These are phyloP conservation scores for Neria commutata DNA, from an alignment of 2,888 invertebrate species.

Conservation along the genomic window DNA sequence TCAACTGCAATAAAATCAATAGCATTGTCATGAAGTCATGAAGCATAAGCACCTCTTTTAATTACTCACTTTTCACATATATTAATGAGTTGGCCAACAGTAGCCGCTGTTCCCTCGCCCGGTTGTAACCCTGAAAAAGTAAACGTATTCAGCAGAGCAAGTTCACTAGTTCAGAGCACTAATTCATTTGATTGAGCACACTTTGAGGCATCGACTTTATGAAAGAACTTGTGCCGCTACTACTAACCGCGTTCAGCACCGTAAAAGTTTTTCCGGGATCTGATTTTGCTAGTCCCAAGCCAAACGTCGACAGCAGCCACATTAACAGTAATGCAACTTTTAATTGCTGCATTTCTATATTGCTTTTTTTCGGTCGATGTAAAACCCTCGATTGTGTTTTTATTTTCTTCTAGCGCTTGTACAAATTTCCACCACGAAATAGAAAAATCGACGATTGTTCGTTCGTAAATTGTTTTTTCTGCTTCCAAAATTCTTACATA, in stretches of 20 bases:
- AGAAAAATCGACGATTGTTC: no score
- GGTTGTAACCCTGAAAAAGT: conserved; percentile 39
- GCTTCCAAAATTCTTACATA: no score
- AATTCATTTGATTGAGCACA: no score
- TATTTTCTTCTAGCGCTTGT: no score
- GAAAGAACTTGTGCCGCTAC: no score
- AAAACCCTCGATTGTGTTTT: no score
- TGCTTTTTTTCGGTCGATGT: background rate
- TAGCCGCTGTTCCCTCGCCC: conserved; percentile 63
- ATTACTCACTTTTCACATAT: conserved; percentile 69
- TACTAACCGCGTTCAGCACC: conserved; percentile 65
- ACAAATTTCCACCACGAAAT: no score
- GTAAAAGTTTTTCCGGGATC: conserved; percentile 74
- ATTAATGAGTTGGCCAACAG: conserved; percentile 75
- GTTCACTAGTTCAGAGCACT: no score
- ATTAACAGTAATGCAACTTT: background rate
- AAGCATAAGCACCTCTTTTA: background rate
- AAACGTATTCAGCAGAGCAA: no score
- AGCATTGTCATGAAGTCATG: background rate
- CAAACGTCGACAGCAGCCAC: conserved; percentile 9
- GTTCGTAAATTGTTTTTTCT: no score
- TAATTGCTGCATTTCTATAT: conserved; percentile 7
- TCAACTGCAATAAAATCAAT: conserved; percentile 57
- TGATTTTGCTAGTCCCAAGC: conserved; percentile 39
- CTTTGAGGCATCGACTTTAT: no score